Evolutionary conservation across 2,113 vertebrate genomes (phyloP).

Genomic region (Blennius ocellaris): DNA sequence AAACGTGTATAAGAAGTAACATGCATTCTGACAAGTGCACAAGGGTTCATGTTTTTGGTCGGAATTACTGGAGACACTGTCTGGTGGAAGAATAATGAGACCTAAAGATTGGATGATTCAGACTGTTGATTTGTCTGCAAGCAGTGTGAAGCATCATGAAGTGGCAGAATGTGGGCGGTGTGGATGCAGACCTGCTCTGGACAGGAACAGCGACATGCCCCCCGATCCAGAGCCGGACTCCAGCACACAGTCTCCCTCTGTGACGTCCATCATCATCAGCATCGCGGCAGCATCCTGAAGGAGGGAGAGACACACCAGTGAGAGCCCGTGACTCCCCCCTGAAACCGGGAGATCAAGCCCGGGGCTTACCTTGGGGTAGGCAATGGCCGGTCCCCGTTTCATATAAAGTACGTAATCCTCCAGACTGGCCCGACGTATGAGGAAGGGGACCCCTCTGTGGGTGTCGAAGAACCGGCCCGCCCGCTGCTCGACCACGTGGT

Average conservation of each 20-base stretch:
- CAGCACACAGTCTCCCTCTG: slow-evolving; percentile 88
- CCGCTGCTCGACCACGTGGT: slow-evolving; percentile 77
- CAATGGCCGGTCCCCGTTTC: slow-evolving; percentile 86
- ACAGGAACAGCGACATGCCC: slow-evolving; percentile 91
- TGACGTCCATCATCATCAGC: slow-evolving; percentile 88
- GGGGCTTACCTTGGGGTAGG: slow-evolving; percentile 89
- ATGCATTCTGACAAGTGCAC: no score
- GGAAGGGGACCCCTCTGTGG: slow-evolving; percentile 62
- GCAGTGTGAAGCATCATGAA: no score
- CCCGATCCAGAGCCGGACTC: slow-evolving; percentile 92
- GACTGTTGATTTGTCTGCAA: no score
- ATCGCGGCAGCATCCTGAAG: slow-evolving; percentile 84
- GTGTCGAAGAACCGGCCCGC: slow-evolving; percentile 80
- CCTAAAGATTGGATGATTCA: no score
- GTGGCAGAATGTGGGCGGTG: no score
- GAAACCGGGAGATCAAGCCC: no score
- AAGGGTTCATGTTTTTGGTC: no score
- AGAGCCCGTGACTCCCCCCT: no score
- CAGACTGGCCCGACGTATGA: slow-evolving; percentile 85
- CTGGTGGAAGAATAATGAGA: no score
- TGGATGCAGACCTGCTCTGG: slow-evolving; percentile 87
- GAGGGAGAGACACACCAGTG: background rate
- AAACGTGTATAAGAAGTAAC: no score
- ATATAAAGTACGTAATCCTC: slow-evolving; percentile 91
- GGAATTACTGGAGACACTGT: no score